Base-by-base conservation (phyloP, 2,888 invertebrate genomes). In the Pristionchus exspectatus region DNA sequence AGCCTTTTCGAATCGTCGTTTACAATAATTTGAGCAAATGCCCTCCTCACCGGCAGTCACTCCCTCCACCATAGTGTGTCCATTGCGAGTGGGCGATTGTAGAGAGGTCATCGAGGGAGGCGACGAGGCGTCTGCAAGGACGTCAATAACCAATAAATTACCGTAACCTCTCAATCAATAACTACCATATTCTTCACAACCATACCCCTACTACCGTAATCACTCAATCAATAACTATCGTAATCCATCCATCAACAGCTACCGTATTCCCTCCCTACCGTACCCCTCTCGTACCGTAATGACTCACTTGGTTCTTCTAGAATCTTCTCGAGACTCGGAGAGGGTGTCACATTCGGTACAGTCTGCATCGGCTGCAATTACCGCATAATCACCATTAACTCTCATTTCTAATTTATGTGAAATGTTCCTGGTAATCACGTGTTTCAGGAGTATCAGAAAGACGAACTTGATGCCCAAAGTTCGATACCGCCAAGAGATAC, bases 271-370 rank as follows among this genome's bases (percentile, higher is more conserved):
- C 18, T 18, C 56, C 21, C 50, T 54, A 83, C 81, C 9, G 54
- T 83, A 54, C 2, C 77, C 44, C 21, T n/a, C 24, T 50, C 56
- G 2, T 54, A 83, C 83, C 50, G 83, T 83, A 77, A 56, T 74
- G n/a, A 81, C 83, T 83, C 83, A 89, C 89, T 89, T 9, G 89
- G 89, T 83, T 89, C 89, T 83, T 91, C 92, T n/a, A 91, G 90
- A 54, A 93, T 92, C 81, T 91, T 89, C 83, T 93, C 92, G 30
- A 93, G 89, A 7, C 92, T 92, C 7, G 91, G 91, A 30, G 92
- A 92, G 0, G 93, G 92, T 0, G 92, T 92, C 44, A 93, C 90
- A 59, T 92, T 93, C 18, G 93, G 93, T 90, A 93, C 92, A 50
- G 92, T 92, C 72, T 93, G 93, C 63, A 93, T 92, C 1, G 93